A percentile compares a stretch with the other conserved stretches of the same genome.
phyloP scores from a whole-genome alignment of 2,888 invertebrate genomes.

The Epinotia ramella region DNA sequence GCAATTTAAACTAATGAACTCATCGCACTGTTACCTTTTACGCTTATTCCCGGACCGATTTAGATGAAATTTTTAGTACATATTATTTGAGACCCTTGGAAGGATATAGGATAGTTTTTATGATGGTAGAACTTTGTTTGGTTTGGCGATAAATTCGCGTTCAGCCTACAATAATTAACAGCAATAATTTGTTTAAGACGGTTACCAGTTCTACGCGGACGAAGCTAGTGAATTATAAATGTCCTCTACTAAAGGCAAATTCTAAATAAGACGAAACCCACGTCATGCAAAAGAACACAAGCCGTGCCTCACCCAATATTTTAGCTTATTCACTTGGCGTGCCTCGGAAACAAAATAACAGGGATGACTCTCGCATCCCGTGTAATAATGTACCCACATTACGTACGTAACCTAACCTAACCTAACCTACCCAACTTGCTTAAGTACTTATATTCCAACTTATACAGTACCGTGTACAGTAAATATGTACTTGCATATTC shows the following conservation, averaged over 20 bases:
- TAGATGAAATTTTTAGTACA: too few relatives aligned
- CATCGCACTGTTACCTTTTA: too few relatives aligned
- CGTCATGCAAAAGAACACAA: not conserved
- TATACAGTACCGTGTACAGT: not conserved
- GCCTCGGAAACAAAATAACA: constrained; percentile 32
- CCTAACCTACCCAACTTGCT: constrained; percentile 1
- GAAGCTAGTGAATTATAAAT: not conserved
- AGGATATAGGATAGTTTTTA: too few relatives aligned
- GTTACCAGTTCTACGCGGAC: too few relatives aligned
- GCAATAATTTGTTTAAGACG: too few relatives aligned
- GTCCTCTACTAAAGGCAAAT: not conserved
- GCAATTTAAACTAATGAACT: too few relatives aligned
- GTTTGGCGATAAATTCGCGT: too few relatives aligned
- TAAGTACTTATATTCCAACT: not conserved
- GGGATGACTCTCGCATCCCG: constrained; percentile 19
- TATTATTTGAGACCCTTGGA: too few relatives aligned
- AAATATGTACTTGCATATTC: not conserved
- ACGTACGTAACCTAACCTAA: too few relatives aligned
- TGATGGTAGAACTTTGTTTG: too few relatives aligned
- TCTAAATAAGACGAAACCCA: constrained; percentile 1
- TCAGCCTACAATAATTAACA: too few relatives aligned
- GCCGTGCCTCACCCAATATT: constrained; percentile 21
- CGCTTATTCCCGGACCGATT: too few relatives aligned
- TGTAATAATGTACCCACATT: constrained; percentile 28
- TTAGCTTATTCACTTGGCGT: constrained; percentile 26